Evolutionary conservation across 1,140 invertebrate genomes (phyloP), one percentile per base, ranked within the genome.

Genomic region (Coboldia fuscipes): DNA sequence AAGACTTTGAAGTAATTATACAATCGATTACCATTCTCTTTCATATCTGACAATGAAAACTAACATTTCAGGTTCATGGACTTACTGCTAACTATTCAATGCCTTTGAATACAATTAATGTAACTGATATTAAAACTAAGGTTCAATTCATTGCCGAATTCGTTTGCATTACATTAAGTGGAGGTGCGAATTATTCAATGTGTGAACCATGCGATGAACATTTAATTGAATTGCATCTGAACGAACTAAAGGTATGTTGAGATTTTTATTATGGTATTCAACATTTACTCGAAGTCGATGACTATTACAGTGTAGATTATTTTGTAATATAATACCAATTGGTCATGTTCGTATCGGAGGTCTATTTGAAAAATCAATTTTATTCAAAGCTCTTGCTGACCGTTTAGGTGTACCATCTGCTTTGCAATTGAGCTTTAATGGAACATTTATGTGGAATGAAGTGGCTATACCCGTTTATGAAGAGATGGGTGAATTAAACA

Each of bases 331-430:
- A 0, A 58, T 75, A 4, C 68, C 70, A 0, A 30, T 75, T 3
- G 71, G 71, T 2, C 47, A 45, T 36, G 42, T 75, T 16, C 54
- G 54, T n/a, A 59, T 63, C 5, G 72, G 71, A 1, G 64, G 66
- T 0, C 54, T 60, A 16, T 48, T 74, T 3, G 71, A 75, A 41
- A 51, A 70, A 5, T 65, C 70, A 0, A 20, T 75, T 2, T 56
- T 76, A n/a, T 75, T 70, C 49, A 75, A 76, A 49, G 61, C 60
- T 13, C 42, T 75, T 14, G 69, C 70, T 0, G 72, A 76, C 44
- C 57, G 60, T 35, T 46, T 72, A 14, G 62, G 62, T 0, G 37
- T 76, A 23, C 70, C 72, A 0, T 61, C 61, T 19, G 57, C 62
- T 2, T 40, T 76, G 24, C 48, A 58, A 22, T 57, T 70, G 3